Base-by-base conservation (phyloP, 2,797 vertebrate species). In the Protonibea diacanthus region DNA sequence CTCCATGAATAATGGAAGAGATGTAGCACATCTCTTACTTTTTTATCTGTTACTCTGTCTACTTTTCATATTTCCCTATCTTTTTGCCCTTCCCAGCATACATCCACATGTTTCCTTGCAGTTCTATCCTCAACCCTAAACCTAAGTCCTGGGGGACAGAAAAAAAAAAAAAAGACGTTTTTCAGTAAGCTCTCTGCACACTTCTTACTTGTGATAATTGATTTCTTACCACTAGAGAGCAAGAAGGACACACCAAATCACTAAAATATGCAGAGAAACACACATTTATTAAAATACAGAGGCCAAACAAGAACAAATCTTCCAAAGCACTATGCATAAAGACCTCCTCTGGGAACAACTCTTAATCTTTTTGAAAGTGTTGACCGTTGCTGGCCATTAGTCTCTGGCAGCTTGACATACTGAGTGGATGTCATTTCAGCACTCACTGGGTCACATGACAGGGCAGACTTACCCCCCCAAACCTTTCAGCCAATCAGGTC, bases 1-100 rank as follows among this genome's bases (percentile, higher is more conserved):
- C 44, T 4, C 1, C 44, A 90, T 92, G 84, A 90, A 92, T 93
- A 90, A 90, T 90, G 71, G 78, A 93, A 71, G 53, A 87, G 74
- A 83, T 70, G 71, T 77, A 81, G 65, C 56, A 64, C 51, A 76
- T 70, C 53, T 67, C 18, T 57, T 38, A 44, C 14, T 62, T 83
- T 38, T 84, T 70, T 74, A 27, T 77, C 63, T 23, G 14, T 74
- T 69, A 65, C 52, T 62, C 63, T 71, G 55, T 81, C 59, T 62
- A 10, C 55, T 78, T 71, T 79, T 74, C 45, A 76, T 58, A 68
- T 77, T 77, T 77, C 40, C 48, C 40, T n/a, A 58, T 77, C 25
- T 71, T 56, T 65, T 21, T 60, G 48, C 53, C 65, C 21, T 78
- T 57, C 74, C 25, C 56, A 21, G 49, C 1, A 63, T 27, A 63